A percentile compares a stretch with the other conserved stretches of the same genome.
These are phyloP conservation scores for Ochotona princeps DNA, from an alignment of 2,113 vertebrate genomes.

Conservation along the genomic window DNA sequence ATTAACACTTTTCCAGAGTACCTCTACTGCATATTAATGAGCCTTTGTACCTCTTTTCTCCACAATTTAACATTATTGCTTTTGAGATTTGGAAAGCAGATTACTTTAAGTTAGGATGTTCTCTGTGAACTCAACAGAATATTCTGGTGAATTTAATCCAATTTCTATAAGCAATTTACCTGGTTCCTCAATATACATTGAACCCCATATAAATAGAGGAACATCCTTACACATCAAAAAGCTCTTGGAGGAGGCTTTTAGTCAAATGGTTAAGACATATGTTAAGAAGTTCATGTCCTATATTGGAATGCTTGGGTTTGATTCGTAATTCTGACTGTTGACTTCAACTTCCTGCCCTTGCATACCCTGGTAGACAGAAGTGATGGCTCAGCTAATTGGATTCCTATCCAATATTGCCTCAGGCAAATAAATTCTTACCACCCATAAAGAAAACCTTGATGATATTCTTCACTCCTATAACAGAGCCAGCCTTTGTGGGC, in stretches of 20 bases:
- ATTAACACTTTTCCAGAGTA: not conserved
- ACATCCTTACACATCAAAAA: not conserved
- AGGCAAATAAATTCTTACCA: too few relatives aligned
- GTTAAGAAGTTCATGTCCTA: not conserved
- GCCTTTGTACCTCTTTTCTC: not conserved
- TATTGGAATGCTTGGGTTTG: too few relatives aligned
- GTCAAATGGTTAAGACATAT: too few relatives aligned
- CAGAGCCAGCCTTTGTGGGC: too few relatives aligned
- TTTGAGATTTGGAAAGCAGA: not conserved
- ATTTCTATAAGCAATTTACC: constrained; percentile 5
- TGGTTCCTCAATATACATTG: not conserved
- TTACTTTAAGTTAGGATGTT: not conserved
- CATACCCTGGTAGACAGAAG: too few relatives aligned
- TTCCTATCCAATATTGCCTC: too few relatives aligned
- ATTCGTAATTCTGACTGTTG: too few relatives aligned
- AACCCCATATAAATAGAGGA: not conserved
- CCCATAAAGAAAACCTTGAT: too few relatives aligned
- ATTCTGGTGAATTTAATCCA: constrained; percentile 8
- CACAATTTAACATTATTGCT: not conserved
- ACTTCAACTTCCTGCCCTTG: too few relatives aligned
- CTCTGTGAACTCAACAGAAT: not conserved
- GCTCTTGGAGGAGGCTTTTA: not conserved
- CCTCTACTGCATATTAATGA: constrained; percentile 9
- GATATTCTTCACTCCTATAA: too few relatives aligned
- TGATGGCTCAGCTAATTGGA: too few relatives aligned